Evolutionary conservation across 2,888 invertebrate genomes (phyloP), one percentile per base, ranked within the genome.

Genomic region (Thereva unica): DNA sequence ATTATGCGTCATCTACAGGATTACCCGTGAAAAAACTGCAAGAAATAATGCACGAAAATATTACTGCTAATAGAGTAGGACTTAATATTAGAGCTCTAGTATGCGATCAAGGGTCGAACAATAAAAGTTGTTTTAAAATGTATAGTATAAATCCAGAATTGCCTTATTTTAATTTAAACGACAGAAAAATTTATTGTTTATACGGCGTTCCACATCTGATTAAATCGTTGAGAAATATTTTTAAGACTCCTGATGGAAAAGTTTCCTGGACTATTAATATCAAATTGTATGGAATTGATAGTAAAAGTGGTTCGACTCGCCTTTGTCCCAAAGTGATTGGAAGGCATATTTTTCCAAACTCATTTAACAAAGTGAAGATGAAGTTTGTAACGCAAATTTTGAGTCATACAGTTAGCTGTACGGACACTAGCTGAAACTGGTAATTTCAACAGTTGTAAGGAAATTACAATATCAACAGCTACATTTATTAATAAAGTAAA

Each of bases 161-260:
- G n/a, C n/a, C n/a, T n/a, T n/a, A n/a, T n/a, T n/a, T n/a, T n/a
- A n/a, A n/a, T n/a, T n/a, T n/a, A n/a, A n/a, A n/a, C n/a, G n/a
- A n/a, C n/a, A n/a, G n/a, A n/a, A n/a, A n/a, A n/a, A n/a, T n/a
- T n/a, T n/a, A n/a, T n/a, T n/a, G n/a, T n/a, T n/a, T n/a, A n/a
- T n/a, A n/a, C n/a, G n/a, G n/a, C n/a, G 52, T 50, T 49, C 65
- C 55, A n/a, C 65, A 65, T 65, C 49, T 56, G 35, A 56, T 65
- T n/a, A 64, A 64, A 53, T 55, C 65, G 9, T 55, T 65, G 23
- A n/a, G 50, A 40, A 66, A 57, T 54, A 57, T 35, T 9, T 49
- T 57, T 7, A 42, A 10, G 6, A 65, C 65, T 23, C 65, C 65
- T 10, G 49, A 68, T 57, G 64, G 68, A 45, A 65, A 65, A 44